These are phyloP conservation scores for Dasyurus viverrinus DNA, from an alignment of 2,113 vertebrate species.

Conservation along the genomic window DNA sequence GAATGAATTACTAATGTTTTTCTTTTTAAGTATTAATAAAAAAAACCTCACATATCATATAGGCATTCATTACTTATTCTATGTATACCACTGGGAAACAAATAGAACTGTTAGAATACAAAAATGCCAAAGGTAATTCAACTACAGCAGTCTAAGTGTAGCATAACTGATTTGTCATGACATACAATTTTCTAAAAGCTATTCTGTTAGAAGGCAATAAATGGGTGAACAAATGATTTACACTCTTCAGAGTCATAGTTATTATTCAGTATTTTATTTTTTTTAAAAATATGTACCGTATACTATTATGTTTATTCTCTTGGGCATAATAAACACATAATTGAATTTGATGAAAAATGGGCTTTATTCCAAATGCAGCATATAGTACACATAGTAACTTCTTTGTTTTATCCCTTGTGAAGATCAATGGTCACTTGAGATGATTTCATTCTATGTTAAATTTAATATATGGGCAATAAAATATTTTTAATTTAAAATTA, in stretches of 20 bases:
- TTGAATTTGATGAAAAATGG: slow-evolving; percentile 84
- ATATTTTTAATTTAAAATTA: slow-evolving; percentile 82
- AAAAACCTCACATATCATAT: slow-evolving; percentile 64
- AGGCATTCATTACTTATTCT: slow-evolving; percentile 67
- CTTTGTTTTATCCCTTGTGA: slow-evolving; percentile 80
- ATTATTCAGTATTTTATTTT: slow-evolving; percentile 83
- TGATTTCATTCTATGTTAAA: slow-evolving; percentile 76
- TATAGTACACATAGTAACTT: slow-evolving; percentile 57
- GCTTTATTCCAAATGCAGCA: slow-evolving; percentile 80
- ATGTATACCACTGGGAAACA: slow-evolving; percentile 71
- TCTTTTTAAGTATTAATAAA: slow-evolving; percentile 67
- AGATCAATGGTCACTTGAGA: slow-evolving; percentile 84
- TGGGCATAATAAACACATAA: slow-evolving; percentile 84
- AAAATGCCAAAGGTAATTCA: slow-evolving; percentile 81
- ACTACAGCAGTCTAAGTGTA: slow-evolving; percentile 68
- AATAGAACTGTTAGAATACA: slow-evolving; percentile 73
- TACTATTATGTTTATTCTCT: slow-evolving; percentile 84
- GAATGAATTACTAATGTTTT: slow-evolving; percentile 71
- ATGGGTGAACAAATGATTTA: slow-evolving; percentile 84
- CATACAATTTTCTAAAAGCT: slow-evolving; percentile 84
- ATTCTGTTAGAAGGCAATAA: slow-evolving; percentile 83
- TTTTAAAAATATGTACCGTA: slow-evolving; percentile 81
- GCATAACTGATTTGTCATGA: slow-evolving; percentile 76
- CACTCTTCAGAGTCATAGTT: slow-evolving; percentile 79
- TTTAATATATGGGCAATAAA: slow-evolving; percentile 83